These are phyloP conservation scores for Sebastes vulpes DNA, from an alignment of 2,797 vertebrate species.

Conservation along the genomic window DNA sequence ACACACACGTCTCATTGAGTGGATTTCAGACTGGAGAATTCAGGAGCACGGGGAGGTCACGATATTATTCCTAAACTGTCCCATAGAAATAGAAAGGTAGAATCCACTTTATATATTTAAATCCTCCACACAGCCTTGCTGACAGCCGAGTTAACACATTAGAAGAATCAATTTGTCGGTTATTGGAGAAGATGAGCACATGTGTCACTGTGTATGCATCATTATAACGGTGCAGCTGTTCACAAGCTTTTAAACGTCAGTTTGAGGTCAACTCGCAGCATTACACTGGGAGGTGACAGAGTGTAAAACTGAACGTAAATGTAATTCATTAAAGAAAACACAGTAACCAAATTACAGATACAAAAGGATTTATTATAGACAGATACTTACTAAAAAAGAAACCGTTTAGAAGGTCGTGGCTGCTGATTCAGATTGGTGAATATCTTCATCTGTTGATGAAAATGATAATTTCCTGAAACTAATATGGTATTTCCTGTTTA, in stretches of 20 bases:
- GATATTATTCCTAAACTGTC: no score
- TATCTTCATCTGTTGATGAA: not conserved
- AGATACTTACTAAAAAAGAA: not conserved
- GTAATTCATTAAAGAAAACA: not conserved
- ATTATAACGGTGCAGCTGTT: constrained; percentile 30
- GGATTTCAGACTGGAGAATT: constrained; percentile 25
- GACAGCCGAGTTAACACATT: constrained; percentile 2
- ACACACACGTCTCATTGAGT: constrained; percentile 12
- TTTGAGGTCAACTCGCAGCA: not conserved
- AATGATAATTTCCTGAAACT: constrained; percentile 23
- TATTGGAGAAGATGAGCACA: not conserved
- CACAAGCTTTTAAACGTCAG: not conserved
- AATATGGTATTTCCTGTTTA: constrained; percentile 61
- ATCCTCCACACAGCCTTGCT: not conserved
- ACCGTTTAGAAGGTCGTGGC: not conserved
- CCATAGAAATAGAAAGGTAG: not conserved
- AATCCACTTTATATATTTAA: not conserved
- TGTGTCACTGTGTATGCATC: not conserved
- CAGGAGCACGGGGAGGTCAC: not conserved
- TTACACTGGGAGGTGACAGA: not conserved
- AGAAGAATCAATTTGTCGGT: not conserved
- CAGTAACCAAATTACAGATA: not conserved
- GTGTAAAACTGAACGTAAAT: not conserved
- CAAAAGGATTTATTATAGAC: not conserved
- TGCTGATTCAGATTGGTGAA: not conserved